phyloP scores from a whole-genome alignment of 2,113 vertebrate species.

The Ctenodactylus gundi region DNA sequence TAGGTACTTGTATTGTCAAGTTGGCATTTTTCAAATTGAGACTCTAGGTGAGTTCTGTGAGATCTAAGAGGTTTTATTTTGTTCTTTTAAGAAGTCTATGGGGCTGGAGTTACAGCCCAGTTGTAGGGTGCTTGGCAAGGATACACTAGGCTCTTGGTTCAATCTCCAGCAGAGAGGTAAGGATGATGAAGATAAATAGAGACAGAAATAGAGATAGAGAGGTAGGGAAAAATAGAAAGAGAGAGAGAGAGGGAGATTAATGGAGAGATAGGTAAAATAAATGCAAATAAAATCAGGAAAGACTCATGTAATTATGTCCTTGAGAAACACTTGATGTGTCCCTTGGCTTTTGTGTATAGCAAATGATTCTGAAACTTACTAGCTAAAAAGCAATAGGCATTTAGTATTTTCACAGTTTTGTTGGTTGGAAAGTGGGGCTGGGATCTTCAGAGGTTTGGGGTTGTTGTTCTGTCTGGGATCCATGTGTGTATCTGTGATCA shows the following conservation, averaged over 20 bases:
- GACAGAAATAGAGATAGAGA: too few relatives aligned
- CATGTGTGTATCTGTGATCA: background rate
- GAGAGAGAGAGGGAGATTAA: too few relatives aligned
- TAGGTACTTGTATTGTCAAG: background rate
- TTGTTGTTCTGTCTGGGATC: background rate
- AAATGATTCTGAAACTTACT: background rate
- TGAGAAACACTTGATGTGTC: background rate
- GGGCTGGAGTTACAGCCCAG: background rate
- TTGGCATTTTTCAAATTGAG: background rate
- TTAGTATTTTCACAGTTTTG: background rate
- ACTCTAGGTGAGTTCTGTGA: background rate
- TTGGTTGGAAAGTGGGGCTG: background rate
- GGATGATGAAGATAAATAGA: too few relatives aligned
- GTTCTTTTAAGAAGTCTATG: background rate
- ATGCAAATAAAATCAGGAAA: background rate
- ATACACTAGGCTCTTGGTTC: background rate
- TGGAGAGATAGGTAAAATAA: background rate
- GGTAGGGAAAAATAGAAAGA: too few relatives aligned
- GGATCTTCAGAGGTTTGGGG: background rate
- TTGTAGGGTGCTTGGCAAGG: background rate
- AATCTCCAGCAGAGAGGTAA: background rate
- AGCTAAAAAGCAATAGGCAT: background rate
- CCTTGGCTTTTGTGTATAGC: constrained; percentile 6
- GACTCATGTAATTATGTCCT: background rate
- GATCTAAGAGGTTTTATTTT: background rate